These are phyloP conservation scores for Lateolabrax maculatus DNA, from an alignment of 2,797 vertebrate genomes.

Conservation along the genomic window DNA sequence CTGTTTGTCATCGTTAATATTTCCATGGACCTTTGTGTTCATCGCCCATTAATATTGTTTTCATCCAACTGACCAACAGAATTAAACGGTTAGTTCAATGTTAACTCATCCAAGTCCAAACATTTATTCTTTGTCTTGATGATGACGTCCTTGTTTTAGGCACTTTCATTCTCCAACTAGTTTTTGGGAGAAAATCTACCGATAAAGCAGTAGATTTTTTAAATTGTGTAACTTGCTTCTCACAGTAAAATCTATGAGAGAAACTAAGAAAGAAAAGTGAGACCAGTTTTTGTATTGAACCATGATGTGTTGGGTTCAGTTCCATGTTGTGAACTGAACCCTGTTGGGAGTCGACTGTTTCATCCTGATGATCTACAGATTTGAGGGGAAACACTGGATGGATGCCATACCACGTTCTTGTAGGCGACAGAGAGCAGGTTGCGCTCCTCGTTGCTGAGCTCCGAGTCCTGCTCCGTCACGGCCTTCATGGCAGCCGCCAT, in stretches of 20 bases:
- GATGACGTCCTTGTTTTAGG: too few species aligned
- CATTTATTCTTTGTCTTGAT: neutral
- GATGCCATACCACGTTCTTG: constrained; percentile 94
- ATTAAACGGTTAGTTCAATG: too few species aligned
- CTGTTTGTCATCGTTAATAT: too few species aligned
- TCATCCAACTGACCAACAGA: neutral
- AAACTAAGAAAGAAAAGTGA: neutral
- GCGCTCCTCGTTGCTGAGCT: constrained; percentile 97
- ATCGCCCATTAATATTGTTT: too few species aligned
- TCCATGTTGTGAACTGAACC: neutral
- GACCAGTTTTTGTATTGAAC: neutral
- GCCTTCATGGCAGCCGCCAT: constrained; percentile 97
- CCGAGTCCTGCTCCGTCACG: constrained; percentile 92
- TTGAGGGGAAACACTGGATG: too few species aligned
- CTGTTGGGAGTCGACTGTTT: neutral
- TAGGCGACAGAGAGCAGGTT: constrained; percentile 98
- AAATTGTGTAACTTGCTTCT: neutral
- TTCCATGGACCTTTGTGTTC: too few species aligned
- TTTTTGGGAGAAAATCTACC: neutral
- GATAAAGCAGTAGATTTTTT: too few species aligned
- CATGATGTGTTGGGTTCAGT: too few species aligned
- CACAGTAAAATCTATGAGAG: neutral
- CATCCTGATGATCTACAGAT: neutral
- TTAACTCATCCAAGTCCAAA: neutral
- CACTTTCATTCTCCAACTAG: neutral